Conservation (phyloP, 2,113 vertebrate genomes). For the Ciconia maguari region DNA sequence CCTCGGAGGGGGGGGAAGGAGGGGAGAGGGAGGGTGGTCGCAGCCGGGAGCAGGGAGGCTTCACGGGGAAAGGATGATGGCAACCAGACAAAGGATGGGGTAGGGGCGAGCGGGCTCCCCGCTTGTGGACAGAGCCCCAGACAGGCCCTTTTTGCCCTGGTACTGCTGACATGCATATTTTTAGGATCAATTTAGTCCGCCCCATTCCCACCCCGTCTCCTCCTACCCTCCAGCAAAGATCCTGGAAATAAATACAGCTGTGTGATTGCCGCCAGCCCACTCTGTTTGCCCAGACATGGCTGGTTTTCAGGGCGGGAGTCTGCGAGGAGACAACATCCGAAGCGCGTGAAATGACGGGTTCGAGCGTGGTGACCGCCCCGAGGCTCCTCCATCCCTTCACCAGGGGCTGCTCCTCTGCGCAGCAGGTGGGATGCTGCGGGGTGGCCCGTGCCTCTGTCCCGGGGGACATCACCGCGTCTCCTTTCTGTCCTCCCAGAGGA, state of each 20-base stretch:
- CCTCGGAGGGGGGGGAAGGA: background rate
- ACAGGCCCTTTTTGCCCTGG: fast-evolving
- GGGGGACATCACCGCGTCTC: fast-evolving
- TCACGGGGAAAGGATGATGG: background rate
- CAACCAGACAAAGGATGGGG: background rate
- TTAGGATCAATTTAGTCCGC: fast-evolving
- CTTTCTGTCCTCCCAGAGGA: background rate
- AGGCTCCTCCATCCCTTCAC: background rate
- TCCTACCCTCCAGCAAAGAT: background rate
- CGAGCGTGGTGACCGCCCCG: fast-evolving
- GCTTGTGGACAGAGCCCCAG: fast-evolving
- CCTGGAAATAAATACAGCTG: background rate
- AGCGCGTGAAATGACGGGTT: fast-evolving
- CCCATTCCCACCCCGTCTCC: background rate
- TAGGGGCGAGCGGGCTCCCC: fast-evolving
- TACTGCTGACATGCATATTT: fast-evolving
- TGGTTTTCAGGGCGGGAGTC: background rate
- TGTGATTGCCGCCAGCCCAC: background rate
- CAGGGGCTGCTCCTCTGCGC: fast-evolving
- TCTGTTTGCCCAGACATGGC: background rate
- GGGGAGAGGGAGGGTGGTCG: background rate
- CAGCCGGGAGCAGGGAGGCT: background rate
- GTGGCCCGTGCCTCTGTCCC: fast-evolving
- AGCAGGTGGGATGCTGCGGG: background rate
- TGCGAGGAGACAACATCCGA: background rate